These are phyloP conservation scores for Helleia helle DNA, from an alignment of 2,888 invertebrate species.

Conservation along the genomic window DNA sequence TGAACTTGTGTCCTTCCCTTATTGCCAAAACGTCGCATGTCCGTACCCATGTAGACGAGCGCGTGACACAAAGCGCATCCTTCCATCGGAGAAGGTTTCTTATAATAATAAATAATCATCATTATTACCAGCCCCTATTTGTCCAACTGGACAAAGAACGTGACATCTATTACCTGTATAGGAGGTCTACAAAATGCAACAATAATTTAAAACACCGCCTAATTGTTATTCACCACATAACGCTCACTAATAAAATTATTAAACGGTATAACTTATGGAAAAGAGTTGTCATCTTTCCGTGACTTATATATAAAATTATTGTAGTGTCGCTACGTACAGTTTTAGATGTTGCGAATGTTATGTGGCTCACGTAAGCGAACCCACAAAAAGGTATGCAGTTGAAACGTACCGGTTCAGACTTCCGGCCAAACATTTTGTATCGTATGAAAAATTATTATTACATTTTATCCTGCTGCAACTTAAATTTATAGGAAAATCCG, in stretches of 20 bases:
- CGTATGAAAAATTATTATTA: constrained; percentile 9
- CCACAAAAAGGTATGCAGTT: constrained; percentile 22
- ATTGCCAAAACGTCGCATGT: too few species aligned
- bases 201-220: background rate
- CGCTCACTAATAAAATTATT: background rate
- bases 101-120: too few species aligned
- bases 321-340: background rate
- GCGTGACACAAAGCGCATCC: too few species aligned
- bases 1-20: too few species aligned
- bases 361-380: constrained; percentile 19
- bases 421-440: constrained; percentile 18
- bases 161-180: too few species aligned
- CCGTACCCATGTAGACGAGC: too few species aligned
- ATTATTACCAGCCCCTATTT: too few species aligned
- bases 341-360: constrained; percentile 16
- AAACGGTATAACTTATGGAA: constrained; percentile 1
- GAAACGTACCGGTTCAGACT: constrained; percentile 18
- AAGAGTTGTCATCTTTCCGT: background rate
- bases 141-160: too few species aligned
- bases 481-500: too few species aligned
- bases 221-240: constrained; percentile 9
- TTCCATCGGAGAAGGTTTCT: too few species aligned
- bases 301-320: constrained; percentile 13
- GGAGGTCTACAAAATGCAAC: too few species aligned
- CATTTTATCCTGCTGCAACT: constrained; percentile 1